Conservation (phyloP, 2,113 vertebrate species). For the Prochilodus magdalenae region DNA sequence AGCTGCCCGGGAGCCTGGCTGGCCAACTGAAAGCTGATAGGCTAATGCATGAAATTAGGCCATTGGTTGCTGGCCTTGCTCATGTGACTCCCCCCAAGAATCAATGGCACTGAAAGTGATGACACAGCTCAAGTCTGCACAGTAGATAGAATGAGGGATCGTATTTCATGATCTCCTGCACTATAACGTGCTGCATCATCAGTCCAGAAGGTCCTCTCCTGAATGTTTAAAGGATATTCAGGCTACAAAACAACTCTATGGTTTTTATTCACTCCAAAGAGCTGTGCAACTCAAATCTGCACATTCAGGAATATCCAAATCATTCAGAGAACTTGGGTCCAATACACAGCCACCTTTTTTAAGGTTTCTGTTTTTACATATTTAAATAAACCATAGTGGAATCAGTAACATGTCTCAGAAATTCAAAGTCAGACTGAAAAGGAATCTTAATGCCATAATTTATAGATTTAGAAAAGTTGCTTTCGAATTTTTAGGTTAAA, state of each 20-base stretch:
- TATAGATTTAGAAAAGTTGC: too few relatives aligned
- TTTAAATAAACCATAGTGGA: too few relatives aligned
- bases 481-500: too few relatives aligned
- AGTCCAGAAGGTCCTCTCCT: neutral
- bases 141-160: neutral
- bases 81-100: constrained; percentile 7
- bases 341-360: too few relatives aligned
- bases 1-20: neutral
- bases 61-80: constrained; percentile 7
- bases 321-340: too few relatives aligned
- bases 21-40: constrained; percentile 6
- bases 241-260: neutral
- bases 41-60: neutral
- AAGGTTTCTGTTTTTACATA: too few relatives aligned
- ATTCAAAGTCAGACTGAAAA: too few relatives aligned
- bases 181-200: neutral
- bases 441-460: too few relatives aligned
- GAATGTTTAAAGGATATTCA: neutral
- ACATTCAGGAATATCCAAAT: too few relatives aligned
- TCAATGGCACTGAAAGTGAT: constrained; percentile 22
- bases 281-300: neutral
- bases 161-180: constrained; percentile 5
- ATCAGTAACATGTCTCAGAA: too few relatives aligned
- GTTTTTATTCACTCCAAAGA: neutral
- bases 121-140: neutral